Conservation (phyloP, 2,113 vertebrate genomes). For the Serilophus lunatus region DNA sequence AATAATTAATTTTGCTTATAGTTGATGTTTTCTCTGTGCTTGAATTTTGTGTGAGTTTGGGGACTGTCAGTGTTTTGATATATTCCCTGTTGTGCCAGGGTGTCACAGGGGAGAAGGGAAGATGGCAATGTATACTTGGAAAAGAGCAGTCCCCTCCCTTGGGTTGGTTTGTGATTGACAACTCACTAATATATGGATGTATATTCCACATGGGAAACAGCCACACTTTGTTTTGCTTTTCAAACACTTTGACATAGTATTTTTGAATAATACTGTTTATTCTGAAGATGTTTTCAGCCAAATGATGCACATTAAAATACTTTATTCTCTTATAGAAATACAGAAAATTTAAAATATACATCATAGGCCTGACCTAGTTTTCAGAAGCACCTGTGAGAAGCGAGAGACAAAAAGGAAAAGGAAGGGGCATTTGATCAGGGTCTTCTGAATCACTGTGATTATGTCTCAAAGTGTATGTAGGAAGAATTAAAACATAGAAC, state of each 20-base stretch:
- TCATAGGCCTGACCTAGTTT: constrained; percentile 37
- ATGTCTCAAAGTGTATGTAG: not conserved
- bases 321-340: not conserved
- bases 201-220: not conserved
- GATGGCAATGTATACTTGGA: not conserved
- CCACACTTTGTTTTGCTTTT: not conserved
- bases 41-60: not conserved
- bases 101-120: not conserved
- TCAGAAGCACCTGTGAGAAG: not conserved
- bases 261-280: not conserved
- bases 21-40: not conserved
- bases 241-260: not conserved
- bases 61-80: not conserved
- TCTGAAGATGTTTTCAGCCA: not conserved
- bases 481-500: not conserved
- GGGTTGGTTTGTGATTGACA: not conserved
- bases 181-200: not conserved
- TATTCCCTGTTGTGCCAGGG: not conserved
- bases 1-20: not conserved
- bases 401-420: not conserved
- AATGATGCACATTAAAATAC: not conserved
- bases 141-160: not conserved
- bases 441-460: not conserved
- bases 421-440: not conserved
- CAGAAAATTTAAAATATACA: constrained; percentile 24